Conservation (phyloP, 37 sponge, comb jelly and placozoan species). For the Aplysina aerophoba region DNA sequence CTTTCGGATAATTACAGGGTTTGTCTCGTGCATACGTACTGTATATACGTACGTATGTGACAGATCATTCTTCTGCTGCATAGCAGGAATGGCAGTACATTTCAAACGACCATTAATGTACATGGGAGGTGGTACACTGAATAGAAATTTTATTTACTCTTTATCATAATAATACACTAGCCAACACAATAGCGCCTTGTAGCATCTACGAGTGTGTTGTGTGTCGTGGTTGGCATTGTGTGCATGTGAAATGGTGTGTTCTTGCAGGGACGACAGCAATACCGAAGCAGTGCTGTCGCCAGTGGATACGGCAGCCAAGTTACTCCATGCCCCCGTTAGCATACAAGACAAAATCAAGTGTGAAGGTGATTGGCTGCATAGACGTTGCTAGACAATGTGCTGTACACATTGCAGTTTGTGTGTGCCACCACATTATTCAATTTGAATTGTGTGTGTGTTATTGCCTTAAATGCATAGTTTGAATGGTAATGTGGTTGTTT, state of each 20-base stretch:
- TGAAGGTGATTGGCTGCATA: neutral
- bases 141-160: too few relatives aligned
- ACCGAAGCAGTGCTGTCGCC: neutral
- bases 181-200: too few relatives aligned
- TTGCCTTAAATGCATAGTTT: too few relatives aligned
- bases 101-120: too few relatives aligned
- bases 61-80: too few relatives aligned
- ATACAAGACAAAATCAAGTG: conserved; percentile 42
- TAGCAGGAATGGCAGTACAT: too few relatives aligned
- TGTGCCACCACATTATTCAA: neutral
- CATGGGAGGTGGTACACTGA: too few relatives aligned
- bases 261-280: neutral
- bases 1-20: conserved; percentile 19
- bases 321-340: conserved; percentile 68
- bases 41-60: too few relatives aligned
- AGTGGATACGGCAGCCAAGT: neutral
- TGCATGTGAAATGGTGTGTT: neutral
- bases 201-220: neutral
- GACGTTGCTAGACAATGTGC: neutral
- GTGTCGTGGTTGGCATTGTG: neutral
- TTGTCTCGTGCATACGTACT: neutral
- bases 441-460: neutral
- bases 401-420: neutral
- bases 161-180: too few relatives aligned
- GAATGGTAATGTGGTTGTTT: neutral